Percentiles rank a stretch among this genome's conserved stretches.
Evolutionary conservation across 2,113 vertebrate genomes (phyloP).

Genomic region (Labrus mixtus): DNA sequence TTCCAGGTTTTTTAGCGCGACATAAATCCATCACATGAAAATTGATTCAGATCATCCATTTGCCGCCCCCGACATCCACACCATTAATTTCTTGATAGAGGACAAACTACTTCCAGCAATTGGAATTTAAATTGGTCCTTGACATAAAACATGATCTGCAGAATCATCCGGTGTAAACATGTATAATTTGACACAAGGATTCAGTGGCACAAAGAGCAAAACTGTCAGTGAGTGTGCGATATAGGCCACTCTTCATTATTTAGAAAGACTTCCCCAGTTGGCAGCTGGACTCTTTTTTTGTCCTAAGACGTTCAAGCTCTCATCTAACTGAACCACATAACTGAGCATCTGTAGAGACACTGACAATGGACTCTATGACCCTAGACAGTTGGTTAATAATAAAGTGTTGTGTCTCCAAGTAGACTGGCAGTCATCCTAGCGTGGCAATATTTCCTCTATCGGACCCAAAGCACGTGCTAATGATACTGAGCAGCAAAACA

Average conservation of each 20-base stretch:
- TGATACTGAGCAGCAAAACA: background rate
- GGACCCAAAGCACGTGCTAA: background rate
- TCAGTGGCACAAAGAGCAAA: background rate
- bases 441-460: background rate
- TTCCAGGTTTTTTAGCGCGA: background rate
- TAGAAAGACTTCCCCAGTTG: background rate
- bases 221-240: background rate
- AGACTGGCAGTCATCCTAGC: no score
- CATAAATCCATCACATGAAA: background rate
- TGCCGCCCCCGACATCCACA: background rate
- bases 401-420: background rate
- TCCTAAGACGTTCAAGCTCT: background rate
- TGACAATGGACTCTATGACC: background rate
- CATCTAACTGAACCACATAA: background rate
- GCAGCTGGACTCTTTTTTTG: background rate
- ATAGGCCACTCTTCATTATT: background rate
- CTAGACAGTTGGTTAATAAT: background rate
- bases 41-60: no score
- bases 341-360: background rate
- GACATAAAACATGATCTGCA: background rate
- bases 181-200: background rate
- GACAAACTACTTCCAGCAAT: background rate
- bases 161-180: background rate
- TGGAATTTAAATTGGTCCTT: background rate
- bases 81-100: background rate